Evolutionary conservation across 2,113 vertebrate genomes (phyloP).

Genomic region (Ardeotis arabs): DNA sequence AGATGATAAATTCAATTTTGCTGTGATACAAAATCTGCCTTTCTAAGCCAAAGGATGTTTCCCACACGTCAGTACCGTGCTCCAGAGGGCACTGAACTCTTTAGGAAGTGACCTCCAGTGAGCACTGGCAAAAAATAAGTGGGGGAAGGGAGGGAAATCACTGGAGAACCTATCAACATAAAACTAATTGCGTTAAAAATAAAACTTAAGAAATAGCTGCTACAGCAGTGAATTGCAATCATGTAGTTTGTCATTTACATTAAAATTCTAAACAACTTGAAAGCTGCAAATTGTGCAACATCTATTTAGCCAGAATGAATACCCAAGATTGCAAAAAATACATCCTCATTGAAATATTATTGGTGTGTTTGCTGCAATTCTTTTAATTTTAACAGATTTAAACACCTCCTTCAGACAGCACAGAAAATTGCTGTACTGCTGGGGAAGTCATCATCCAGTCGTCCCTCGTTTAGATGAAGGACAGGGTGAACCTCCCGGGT

Average conservation of each 20-base stretch:
- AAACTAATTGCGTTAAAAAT: not conserved
- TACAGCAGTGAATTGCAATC: not conserved
- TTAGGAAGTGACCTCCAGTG: not conserved
- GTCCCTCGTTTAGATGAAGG: not conserved
- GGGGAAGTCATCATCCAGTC: not conserved
- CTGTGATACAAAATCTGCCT: not conserved
- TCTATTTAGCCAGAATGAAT: constrained; percentile 55
- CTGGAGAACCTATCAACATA: not conserved
- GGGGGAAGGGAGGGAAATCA: not conserved
- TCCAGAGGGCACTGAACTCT: not conserved
- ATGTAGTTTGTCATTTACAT: not conserved
- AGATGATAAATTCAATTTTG: not conserved
- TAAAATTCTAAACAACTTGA: constrained; percentile 16
- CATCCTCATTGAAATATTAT: not conserved
- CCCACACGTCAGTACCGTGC: not conserved
- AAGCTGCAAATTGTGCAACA: constrained; percentile 32
- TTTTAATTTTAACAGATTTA: constrained; percentile 30
- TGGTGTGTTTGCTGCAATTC: constrained; percentile 4
- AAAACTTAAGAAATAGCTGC: not conserved
- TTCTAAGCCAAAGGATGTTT: not conserved
- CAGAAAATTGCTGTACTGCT: not conserved
- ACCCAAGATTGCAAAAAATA: constrained; percentile 12
- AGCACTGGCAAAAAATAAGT: not conserved
- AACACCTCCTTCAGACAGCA: not conserved
- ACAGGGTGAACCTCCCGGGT: not conserved